Percentiles rank a stretch among this genome's conserved stretches.
phyloP scores from a whole-genome alignment of 2,113 vertebrate species.

The Brachirus orientalis region DNA sequence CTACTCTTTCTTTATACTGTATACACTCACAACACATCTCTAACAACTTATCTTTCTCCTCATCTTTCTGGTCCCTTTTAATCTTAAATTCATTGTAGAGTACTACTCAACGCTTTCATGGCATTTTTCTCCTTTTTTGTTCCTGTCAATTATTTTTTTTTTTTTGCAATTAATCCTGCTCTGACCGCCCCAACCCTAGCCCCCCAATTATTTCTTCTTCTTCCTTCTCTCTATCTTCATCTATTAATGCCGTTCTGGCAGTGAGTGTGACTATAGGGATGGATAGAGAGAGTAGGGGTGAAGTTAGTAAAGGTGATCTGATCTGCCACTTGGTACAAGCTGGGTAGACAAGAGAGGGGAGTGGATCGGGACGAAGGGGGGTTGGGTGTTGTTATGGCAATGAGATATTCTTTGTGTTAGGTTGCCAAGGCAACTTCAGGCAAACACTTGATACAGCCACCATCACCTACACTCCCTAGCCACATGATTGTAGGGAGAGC shows the following conservation, averaged over 20 bases:
- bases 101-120: neutral
- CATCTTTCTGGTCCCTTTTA: neutral
- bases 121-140: neutral
- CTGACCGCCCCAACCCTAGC: slow-evolving; percentile 7
- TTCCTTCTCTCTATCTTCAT: slow-evolving; percentile 44
- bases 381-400: slow-evolving; percentile 77
- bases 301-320: slow-evolving; percentile 7
- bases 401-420: slow-evolving; percentile 79
- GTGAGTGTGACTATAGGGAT: slow-evolving; percentile 62
- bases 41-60: neutral
- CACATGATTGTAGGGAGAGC: slow-evolving; percentile 67
- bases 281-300: slow-evolving; percentile 29
- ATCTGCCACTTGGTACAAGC: slow-evolving; percentile 50
- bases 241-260: slow-evolving; percentile 55
- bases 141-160: neutral
- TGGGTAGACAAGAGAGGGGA: slow-evolving; percentile 29
- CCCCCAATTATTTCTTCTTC: slow-evolving; percentile 27
- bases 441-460: slow-evolving; percentile 70
- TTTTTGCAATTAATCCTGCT: slow-evolving; percentile 12
- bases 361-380: slow-evolving; percentile 8
- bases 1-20: neutral
- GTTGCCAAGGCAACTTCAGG: slow-evolving; percentile 81
- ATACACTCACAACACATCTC: neutral
- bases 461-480: slow-evolving; percentile 33
- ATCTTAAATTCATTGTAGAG: neutral